phyloP scores from a whole-genome alignment of 2,797 vertebrate genomes.

The Enteromius fasciolatus region DNA sequence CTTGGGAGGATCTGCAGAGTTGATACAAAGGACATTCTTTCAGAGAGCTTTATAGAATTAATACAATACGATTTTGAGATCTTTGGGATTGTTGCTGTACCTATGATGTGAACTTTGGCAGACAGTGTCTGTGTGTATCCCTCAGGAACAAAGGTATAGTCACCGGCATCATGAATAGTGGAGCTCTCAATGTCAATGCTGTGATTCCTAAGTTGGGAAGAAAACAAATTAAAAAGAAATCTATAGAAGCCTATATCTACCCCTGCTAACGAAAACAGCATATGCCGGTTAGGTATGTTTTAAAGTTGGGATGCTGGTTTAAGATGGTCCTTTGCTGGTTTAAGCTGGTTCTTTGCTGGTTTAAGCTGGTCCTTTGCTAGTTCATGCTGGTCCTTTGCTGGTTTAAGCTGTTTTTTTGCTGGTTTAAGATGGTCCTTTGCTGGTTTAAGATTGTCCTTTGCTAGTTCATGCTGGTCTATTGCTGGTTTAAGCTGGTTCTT shows the following conservation, averaged over 20 bases:
- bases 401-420: too few relatives aligned
- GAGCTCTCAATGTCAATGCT: constrained; percentile 83
- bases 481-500: too few relatives aligned
- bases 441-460: too few relatives aligned
- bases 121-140: constrained; percentile 88
- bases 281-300: too few relatives aligned
- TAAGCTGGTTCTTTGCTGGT: too few relatives aligned
- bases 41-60: not conserved
- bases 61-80: not conserved
- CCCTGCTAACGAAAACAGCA: too few relatives aligned
- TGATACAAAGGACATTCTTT: constrained; percentile 5
- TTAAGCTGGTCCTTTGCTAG: too few relatives aligned
- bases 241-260: not conserved
- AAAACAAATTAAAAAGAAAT: not conserved
- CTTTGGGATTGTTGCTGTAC: constrained; percentile 68
- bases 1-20: constrained; percentile 87
- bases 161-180: constrained; percentile 89
- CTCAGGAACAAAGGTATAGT: constrained; percentile 95
- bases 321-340: too few relatives aligned
- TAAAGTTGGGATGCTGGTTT: too few relatives aligned
- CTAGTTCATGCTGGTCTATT: too few relatives aligned
- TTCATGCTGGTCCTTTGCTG: too few relatives aligned
- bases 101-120: constrained; percentile 91
- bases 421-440: too few relatives aligned
- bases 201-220: constrained; percentile 81